A percentile compares a stretch with the other conserved stretches of the same genome.
Conservation (phyloP, 2,113 vertebrate genomes). For the Ptychochromis oligacanthus region DNA sequence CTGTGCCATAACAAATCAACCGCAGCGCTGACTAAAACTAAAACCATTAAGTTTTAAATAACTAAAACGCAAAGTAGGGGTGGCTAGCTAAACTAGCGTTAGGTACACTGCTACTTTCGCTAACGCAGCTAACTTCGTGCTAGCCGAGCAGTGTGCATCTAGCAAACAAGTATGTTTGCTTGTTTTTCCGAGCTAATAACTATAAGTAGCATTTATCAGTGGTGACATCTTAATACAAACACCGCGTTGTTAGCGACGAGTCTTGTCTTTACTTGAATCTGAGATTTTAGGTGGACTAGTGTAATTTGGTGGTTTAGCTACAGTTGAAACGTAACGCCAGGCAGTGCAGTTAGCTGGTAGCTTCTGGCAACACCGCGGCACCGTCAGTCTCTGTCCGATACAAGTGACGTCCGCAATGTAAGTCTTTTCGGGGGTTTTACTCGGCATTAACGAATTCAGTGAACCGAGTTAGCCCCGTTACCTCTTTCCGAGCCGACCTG, state of each 20-base stretch:
- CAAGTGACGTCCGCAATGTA: neutral
- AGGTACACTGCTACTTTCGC: conserved; percentile 21
- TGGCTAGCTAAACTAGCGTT: conserved; percentile 29
- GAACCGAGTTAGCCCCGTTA: neutral
- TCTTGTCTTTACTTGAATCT: neutral
- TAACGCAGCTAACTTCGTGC: conserved; percentile 24
- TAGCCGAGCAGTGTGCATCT: neutral
- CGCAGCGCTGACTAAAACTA: neutral
- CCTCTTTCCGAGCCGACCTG: neutral
- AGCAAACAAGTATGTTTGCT: neutral
- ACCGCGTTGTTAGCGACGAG: neutral
- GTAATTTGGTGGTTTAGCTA: neutral
- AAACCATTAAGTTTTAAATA: neutral
- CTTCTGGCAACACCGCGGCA: neutral
- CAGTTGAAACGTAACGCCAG: neutral
- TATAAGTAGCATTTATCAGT: fast-evolving
- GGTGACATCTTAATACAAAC: neutral
- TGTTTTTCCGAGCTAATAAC: neutral
- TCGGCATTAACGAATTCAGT: neutral
- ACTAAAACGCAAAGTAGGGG: neutral
- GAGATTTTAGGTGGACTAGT: neutral
- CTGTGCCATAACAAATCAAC: neutral
- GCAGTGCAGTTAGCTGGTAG: conserved; percentile 1
- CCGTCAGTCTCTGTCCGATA: neutral
- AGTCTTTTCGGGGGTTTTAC: neutral